Conservation (phyloP, 64 coral and sea anemone species). For the Cladopsammia gracilis region DNA sequence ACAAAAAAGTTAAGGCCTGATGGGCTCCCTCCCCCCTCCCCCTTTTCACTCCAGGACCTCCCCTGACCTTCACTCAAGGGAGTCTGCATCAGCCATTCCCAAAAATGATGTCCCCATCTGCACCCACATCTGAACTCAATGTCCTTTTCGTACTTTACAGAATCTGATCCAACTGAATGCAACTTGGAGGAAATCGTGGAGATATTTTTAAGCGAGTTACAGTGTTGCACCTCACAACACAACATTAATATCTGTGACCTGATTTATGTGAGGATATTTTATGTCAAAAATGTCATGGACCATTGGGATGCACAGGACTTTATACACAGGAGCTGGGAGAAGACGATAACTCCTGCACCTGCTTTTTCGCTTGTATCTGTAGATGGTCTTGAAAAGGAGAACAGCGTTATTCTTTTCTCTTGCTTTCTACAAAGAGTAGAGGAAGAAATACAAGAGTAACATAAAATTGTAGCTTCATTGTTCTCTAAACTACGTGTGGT, state of each 20-base stretch:
- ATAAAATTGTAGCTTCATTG: neutral
- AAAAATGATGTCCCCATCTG: neutral
- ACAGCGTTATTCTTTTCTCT: slow-evolving; percentile 1
- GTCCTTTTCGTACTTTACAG: neutral
- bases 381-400: slow-evolving; percentile 56
- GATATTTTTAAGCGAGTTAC: slow-evolving; percentile 15
- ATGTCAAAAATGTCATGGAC: slow-evolving; percentile 40
- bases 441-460: neutral
- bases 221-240: slow-evolving; percentile 23
- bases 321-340: slow-evolving; percentile 11
- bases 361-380: slow-evolving; percentile 59
- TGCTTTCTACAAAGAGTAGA: neutral
- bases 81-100: too few relatives aligned
- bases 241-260: neutral
- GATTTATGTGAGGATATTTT: slow-evolving; percentile 67
- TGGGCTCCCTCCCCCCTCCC: too few relatives aligned
- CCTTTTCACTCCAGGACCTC: too few relatives aligned
- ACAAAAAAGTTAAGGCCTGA: too few relatives aligned
- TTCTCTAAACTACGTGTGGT: too few relatives aligned
- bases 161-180: neutral
- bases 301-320: slow-evolving; percentile 19
- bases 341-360: neutral
- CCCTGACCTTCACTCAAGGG: too few relatives aligned
- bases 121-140: neutral
- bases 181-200: slow-evolving; percentile 35